These are phyloP conservation scores for Perodicticus potto DNA, from an alignment of 2,797 vertebrate genomes.

Conservation along the genomic window DNA sequence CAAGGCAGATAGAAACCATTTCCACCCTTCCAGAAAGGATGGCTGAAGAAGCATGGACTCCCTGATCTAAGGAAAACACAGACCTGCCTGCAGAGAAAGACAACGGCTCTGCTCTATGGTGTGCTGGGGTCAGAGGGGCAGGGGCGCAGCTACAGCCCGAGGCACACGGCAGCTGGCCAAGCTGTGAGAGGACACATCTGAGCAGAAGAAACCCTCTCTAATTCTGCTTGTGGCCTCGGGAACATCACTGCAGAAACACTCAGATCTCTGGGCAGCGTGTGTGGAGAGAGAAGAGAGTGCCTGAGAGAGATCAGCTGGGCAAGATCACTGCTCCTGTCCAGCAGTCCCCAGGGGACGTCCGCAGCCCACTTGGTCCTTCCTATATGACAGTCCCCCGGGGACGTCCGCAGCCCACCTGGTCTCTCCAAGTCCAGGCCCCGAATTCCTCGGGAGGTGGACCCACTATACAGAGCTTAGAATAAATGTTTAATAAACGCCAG, in stretches of 20 bases:
- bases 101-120: neutral
- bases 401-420: no score
- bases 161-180: neutral
- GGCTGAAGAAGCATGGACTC: neutral
- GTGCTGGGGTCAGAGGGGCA: neutral
- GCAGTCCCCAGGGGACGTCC: no score
- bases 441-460: neutral
- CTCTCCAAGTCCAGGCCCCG: neutral
- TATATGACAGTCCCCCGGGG: no score
- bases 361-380: no score
- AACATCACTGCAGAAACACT: neutral
- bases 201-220: neutral
- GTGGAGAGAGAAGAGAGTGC: neutral
- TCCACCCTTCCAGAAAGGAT: neutral
- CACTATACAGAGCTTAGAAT: neutral
- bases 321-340: neutral
- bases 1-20: neutral
- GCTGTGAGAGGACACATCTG: neutral
- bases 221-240: neutral
- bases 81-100: neutral
- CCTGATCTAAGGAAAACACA: neutral
- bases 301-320: no score
- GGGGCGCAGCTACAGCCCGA: neutral
- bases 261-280: neutral
- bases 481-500: neutral